These are phyloP conservation scores for Heliconius melpomene DNA, from an alignment of 1,140 invertebrate genomes.

Conservation along the genomic window DNA sequence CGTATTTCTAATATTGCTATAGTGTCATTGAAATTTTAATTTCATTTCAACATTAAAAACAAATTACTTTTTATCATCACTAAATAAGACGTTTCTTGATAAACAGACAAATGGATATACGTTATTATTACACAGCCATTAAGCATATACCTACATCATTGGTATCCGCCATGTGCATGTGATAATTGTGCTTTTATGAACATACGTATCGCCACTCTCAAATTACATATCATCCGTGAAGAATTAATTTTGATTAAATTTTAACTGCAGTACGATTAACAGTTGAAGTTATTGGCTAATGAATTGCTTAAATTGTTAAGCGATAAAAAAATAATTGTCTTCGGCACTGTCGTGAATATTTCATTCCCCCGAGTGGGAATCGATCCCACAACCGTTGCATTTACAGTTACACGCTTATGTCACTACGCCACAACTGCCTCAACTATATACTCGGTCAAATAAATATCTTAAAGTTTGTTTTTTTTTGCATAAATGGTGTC, in stretches of 20 bases:
- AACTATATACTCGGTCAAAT: background rate
- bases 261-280: slow-evolving; percentile 5
- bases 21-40: slow-evolving; percentile 47
- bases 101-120: slow-evolving; percentile 54
- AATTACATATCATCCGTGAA: slow-evolving; percentile 36
- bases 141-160: slow-evolving; percentile 40
- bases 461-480: background rate
- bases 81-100: slow-evolving; percentile 54
- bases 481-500: background rate
- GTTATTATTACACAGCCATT: slow-evolving; percentile 56
- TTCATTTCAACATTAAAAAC: slow-evolving; percentile 41
- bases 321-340: too few relatives aligned
- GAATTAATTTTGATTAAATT: slow-evolving; percentile 32
- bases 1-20: background rate
- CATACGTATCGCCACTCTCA: slow-evolving; percentile 36
- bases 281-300: background rate
- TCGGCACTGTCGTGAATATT: too few relatives aligned
- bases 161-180: slow-evolving; percentile 47
- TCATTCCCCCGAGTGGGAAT: too few relatives aligned
- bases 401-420: too few relatives aligned
- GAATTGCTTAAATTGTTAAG: background rate
- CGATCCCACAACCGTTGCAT: too few relatives aligned
- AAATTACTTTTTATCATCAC: slow-evolving; percentile 43
- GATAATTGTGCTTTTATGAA: slow-evolving; percentile 51
- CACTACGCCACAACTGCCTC: too few relatives aligned